A percentile compares a stretch with the other conserved stretches of the same genome.
These are phyloP conservation scores for Peromyscus californicus DNA, from an alignment of 2,113 vertebrate species.

Conservation along the genomic window DNA sequence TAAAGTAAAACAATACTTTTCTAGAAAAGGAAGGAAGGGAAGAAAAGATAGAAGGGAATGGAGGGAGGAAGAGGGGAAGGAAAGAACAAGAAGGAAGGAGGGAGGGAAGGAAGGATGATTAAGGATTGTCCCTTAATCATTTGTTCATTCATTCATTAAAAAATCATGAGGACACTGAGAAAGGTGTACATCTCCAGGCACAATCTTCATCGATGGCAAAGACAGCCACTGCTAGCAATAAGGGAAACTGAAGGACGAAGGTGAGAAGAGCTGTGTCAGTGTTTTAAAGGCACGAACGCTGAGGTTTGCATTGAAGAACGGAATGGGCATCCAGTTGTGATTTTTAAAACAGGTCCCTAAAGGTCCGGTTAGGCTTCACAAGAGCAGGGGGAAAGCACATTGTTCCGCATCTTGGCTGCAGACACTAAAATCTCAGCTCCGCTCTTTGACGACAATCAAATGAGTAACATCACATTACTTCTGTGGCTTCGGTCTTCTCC, in stretches of 20 bases:
- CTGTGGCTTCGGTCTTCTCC: background rate
- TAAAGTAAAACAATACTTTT: conserved; percentile 48
- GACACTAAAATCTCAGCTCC: background rate
- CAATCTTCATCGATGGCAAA: background rate
- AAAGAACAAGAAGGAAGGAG: background rate
- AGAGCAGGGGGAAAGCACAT: background rate
- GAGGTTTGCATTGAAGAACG: background rate
- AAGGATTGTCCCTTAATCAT: background rate
- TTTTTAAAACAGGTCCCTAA: background rate
- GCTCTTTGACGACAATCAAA: background rate
- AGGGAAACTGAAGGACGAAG: background rate
- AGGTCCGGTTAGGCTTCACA: background rate
- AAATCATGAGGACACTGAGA: background rate
- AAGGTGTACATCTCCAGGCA: background rate
- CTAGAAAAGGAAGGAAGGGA: background rate
- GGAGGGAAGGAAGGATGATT: background rate
- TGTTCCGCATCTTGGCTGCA: background rate
- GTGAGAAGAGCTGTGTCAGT: background rate
- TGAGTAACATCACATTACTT: background rate
- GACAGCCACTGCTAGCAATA: conserved; percentile 4
- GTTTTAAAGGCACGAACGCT: background rate
- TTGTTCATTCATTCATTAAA: background rate
- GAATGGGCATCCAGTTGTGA: background rate
- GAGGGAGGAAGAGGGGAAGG: too few relatives aligned
- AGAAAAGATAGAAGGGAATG: background rate